Evolutionary conservation across 1,140 invertebrate species (phyloP).

Genomic region (Caenorhabditis latens): DNA sequence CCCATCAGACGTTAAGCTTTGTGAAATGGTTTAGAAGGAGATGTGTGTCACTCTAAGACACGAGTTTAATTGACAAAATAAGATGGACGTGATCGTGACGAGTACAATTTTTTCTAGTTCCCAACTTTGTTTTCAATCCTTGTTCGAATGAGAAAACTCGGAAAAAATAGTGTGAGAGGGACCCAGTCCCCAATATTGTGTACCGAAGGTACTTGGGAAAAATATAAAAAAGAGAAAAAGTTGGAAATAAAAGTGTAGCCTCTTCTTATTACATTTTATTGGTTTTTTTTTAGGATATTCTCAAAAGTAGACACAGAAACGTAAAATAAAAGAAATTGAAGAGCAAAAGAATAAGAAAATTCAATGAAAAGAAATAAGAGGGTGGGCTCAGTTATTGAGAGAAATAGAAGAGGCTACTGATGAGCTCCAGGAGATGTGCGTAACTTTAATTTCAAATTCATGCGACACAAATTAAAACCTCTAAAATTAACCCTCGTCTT

Average conservation of each 20-base stretch:
- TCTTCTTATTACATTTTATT: slow-evolving; percentile 32
- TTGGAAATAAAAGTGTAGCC: neutral
- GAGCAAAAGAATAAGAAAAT: slow-evolving; percentile 40
- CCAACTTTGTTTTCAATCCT: neutral
- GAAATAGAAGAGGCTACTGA: slow-evolving; percentile 12
- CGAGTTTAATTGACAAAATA: slow-evolving; percentile 55
- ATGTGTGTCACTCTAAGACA: slow-evolving; percentile 46
- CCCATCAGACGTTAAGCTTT: slow-evolving; percentile 44
- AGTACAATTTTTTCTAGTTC: neutral
- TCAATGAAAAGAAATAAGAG: slow-evolving; percentile 25
- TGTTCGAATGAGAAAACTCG: neutral
- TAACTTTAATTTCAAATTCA: slow-evolving; percentile 43
- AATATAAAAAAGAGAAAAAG: neutral
- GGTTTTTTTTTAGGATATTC: neutral
- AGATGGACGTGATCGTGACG: slow-evolving; percentile 42
- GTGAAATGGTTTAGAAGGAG: slow-evolving; percentile 31
- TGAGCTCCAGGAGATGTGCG: slow-evolving; percentile 27
- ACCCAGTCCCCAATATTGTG: neutral
- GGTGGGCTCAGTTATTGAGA: slow-evolving; percentile 35
- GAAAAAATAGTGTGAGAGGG: neutral
- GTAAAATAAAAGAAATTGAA: slow-evolving; percentile 45
- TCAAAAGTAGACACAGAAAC: neutral
- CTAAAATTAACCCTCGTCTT: slow-evolving; percentile 21
- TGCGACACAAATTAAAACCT: slow-evolving; percentile 47
- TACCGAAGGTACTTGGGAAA: neutral